A percentile compares a stretch with the other conserved stretches of the same genome.
These are phyloP conservation scores for Periophthalmus magnuspinnatus DNA, from an alignment of 2,797 vertebrate species.

Conservation along the genomic window DNA sequence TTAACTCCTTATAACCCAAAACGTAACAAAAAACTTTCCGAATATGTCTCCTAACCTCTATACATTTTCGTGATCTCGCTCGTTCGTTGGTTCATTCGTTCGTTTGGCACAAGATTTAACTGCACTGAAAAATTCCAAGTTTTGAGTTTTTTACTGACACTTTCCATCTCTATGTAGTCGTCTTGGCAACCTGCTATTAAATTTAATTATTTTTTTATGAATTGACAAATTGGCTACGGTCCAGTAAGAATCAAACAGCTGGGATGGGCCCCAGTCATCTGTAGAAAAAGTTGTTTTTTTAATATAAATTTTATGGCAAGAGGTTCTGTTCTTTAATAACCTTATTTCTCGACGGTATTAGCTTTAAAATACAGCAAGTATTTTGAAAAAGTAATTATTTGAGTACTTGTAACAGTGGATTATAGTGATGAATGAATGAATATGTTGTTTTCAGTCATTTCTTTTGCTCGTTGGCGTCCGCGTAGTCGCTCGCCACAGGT, in stretches of 20 bases:
- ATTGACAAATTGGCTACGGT: background rate
- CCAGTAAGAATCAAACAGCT: background rate
- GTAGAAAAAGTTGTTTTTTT: background rate
- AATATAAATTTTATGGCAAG: too few species aligned
- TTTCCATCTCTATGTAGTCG: background rate
- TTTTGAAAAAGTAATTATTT: too few species aligned
- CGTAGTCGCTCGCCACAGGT: constrained; percentile 55
- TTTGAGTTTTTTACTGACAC: background rate
- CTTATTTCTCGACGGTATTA: too few species aligned
- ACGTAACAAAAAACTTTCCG: constrained; percentile 23
- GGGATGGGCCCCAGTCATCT: background rate
- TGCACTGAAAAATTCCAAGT: background rate
- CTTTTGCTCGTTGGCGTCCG: background rate
- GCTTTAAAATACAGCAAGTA: too few species aligned
- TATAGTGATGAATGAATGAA: too few species aligned
- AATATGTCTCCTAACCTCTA: constrained; percentile 41
- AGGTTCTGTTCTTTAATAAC: too few species aligned
- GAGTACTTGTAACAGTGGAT: background rate
- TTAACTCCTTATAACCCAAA: constrained; percentile 45
- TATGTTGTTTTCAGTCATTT: background rate
- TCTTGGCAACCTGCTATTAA: background rate
- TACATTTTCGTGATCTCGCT: background rate
- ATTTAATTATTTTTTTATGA: background rate
- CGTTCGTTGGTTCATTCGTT: too few species aligned
- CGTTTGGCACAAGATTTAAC: background rate